These are phyloP conservation scores for Amphibalanus amphitrite DNA, from an alignment of 1,140 invertebrate species.

Conservation along the genomic window DNA sequence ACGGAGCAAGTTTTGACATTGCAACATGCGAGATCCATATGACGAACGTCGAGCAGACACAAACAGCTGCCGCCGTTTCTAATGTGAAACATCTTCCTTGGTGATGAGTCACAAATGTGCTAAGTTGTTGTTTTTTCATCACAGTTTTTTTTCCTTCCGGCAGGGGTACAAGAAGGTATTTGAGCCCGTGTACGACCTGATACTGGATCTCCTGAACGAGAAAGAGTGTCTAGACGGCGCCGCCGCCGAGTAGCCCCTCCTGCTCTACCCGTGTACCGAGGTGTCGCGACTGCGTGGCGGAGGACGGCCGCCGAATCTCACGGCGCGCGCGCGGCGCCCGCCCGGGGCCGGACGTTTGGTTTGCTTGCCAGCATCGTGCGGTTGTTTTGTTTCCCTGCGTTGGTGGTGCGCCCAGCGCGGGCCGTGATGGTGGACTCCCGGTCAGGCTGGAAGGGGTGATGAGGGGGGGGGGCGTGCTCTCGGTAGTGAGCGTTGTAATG, in stretches of 20 bases:
- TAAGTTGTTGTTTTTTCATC: no score
- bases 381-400: not conserved
- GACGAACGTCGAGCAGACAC: no score
- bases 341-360: not conserved
- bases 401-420: not conserved
- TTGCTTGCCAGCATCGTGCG: not conserved
- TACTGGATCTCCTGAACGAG: constrained; percentile 53
- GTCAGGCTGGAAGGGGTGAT: no score
- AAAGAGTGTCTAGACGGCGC: constrained; percentile 28
- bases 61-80: no score
- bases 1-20: no score
- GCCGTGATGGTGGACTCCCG: not conserved
- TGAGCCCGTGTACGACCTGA: constrained; percentile 55
- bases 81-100: no score
- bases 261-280: not conserved
- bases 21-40: no score
- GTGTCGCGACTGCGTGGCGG: not conserved
- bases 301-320: not conserved
- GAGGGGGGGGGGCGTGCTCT: no score
- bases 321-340: no score
- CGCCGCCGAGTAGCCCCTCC: not conserved
- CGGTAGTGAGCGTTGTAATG: no score
- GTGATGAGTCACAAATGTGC: no score
- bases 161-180: constrained; percentile 64
- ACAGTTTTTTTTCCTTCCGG: constrained; percentile 20